phyloP scores from a whole-genome alignment of 2,888 invertebrate species.

The Melikaiella ostensackeni region DNA sequence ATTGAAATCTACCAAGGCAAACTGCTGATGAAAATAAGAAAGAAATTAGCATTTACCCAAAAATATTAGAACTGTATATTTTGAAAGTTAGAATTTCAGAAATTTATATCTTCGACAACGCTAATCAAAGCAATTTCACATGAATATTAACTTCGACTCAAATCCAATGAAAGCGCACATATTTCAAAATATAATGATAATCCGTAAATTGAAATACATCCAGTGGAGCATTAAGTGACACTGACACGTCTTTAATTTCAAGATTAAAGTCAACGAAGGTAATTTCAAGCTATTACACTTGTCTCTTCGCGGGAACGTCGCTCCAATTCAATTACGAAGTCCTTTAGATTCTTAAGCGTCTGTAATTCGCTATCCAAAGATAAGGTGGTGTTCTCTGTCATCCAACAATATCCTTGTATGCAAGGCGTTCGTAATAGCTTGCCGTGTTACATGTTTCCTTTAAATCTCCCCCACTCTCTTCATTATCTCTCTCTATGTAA shows the following conservation, averaged over 20 bases:
- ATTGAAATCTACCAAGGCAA: too few species aligned
- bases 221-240: not conserved
- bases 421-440: conserved; percentile 53
- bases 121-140: too few species aligned
- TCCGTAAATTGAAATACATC: not conserved
- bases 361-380: conserved; percentile 56
- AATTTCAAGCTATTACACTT: conserved; percentile 41
- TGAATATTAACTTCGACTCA: too few species aligned
- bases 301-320: conserved; percentile 56
- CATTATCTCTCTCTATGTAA: not conserved
- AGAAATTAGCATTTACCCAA: too few species aligned
- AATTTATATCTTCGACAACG: too few species aligned
- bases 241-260: conserved; percentile 9
- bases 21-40: too few species aligned
- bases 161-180: too few species aligned
- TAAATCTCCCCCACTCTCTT: conserved; percentile 24
- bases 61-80: too few species aligned
- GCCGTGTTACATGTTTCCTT: not conserved
- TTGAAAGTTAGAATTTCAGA: too few species aligned
- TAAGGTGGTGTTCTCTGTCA: conserved; percentile 45
- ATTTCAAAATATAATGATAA: not conserved
- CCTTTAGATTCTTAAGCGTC: conserved; percentile 59
- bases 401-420: conserved; percentile 49
- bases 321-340: conserved; percentile 68
- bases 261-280: conserved; percentile 1